Evolutionary conservation across 1,140 invertebrate genomes (phyloP).

Genomic region (Lordiphosa collinella): DNA sequence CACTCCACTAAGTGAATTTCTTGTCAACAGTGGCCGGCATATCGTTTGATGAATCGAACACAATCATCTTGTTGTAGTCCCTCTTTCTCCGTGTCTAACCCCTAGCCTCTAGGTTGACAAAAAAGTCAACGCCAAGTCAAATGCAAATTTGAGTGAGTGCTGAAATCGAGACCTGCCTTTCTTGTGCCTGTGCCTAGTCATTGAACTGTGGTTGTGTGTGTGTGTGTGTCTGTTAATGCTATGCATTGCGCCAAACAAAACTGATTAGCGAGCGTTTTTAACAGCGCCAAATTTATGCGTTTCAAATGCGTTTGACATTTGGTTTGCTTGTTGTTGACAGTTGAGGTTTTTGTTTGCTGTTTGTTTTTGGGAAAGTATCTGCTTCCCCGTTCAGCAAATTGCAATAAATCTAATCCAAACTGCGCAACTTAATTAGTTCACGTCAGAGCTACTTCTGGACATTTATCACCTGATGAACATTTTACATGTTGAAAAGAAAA

Average conservation of each 20-base stretch:
- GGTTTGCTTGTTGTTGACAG: slow-evolving; percentile 37
- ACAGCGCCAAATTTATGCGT: slow-evolving; percentile 42
- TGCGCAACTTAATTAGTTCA: slow-evolving; percentile 73
- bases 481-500: slow-evolving; percentile 19
- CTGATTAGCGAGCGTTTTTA: slow-evolving; percentile 43
- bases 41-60: slow-evolving; percentile 30
- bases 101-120: slow-evolving; percentile 29
- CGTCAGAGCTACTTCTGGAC: slow-evolving; percentile 40
- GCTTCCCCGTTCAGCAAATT: slow-evolving; percentile 24
- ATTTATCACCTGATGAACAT: slow-evolving; percentile 30
- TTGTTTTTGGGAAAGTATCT: slow-evolving; percentile 52
- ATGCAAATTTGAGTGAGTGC: slow-evolving; percentile 22
- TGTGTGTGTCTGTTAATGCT: background rate
- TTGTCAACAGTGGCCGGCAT: slow-evolving; percentile 3
- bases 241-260: slow-evolving; percentile 7
- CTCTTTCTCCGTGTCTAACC: background rate
- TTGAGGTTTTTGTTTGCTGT: slow-evolving; percentile 21
- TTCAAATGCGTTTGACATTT: slow-evolving; percentile 57
- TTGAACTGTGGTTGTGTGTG: slow-evolving; percentile 40
- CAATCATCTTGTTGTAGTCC: slow-evolving; percentile 20
- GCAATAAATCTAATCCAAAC: slow-evolving; percentile 58
- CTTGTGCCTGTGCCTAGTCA: slow-evolving; percentile 44
- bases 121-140: slow-evolving; percentile 31
- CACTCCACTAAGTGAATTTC: too few relatives aligned
- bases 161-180: slow-evolving; percentile 12